A percentile compares a stretch with the other conserved stretches of the same genome.
Evolutionary conservation across 2,113 vertebrate genomes (phyloP).

Genomic region (Hassar affinis): DNA sequence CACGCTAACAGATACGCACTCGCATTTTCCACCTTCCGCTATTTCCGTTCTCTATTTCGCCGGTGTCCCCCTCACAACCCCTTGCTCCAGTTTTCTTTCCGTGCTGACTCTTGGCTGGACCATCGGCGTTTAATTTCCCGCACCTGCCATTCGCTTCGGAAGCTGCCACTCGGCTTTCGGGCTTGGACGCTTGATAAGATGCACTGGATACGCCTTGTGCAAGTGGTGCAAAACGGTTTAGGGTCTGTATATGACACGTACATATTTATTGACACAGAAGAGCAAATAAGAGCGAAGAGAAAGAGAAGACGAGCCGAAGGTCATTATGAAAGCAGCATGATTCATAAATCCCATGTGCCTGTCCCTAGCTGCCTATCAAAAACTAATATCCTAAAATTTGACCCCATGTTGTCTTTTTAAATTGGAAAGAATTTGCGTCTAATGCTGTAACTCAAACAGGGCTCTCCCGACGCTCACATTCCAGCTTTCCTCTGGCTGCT

Average conservation of each 20-base stretch:
- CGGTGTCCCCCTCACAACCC: constrained; percentile 7
- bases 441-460: constrained; percentile 70
- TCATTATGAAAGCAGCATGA: constrained; percentile 58
- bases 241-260: too few species aligned
- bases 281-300: constrained; percentile 1
- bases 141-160: constrained; percentile 28
- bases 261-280: not conserved
- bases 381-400: constrained; percentile 76
- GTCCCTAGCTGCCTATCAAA: constrained; percentile 74
- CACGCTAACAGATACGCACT: constrained; percentile 39
- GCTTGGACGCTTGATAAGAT: constrained; percentile 1
- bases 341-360: constrained; percentile 18
- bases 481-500: constrained; percentile 43
- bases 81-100: constrained; percentile 24
- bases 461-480: constrained; percentile 50
- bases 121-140: constrained; percentile 30
- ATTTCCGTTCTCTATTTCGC: constrained; percentile 23
- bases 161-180: constrained; percentile 7
- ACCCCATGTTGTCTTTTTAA: constrained; percentile 74
- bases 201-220: not conserved
- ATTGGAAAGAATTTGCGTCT: constrained; percentile 76
- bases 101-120: constrained; percentile 26
- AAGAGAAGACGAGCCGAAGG: constrained; percentile 33
- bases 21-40: constrained; percentile 32
- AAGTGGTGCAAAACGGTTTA: not conserved